Base-by-base conservation (phyloP, 2,113 vertebrate species). In the Mus spicilegus region DNA sequence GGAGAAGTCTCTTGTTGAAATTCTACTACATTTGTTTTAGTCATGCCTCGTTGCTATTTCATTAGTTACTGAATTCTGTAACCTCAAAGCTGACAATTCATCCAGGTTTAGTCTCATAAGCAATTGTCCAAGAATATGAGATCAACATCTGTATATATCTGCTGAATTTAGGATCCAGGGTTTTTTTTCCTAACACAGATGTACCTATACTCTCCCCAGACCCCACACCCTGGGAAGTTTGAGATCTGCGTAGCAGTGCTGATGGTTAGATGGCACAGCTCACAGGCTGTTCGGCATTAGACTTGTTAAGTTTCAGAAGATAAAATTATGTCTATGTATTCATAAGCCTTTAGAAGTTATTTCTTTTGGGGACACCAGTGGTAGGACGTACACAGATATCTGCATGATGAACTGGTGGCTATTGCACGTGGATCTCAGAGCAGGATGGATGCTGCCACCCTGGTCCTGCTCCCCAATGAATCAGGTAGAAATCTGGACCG, bases 61-160 rank as follows among this genome's bases (percentile, higher is more conserved):
- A 54, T 70, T 93, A 89, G 89, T 91, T 91, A 73, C 94, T 93
- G 87, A 30, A 84, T 91, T 89, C 46, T 84, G 7, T 90, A 85
- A 85, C 90, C 22, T 72, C 80, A 49, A 73, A 67, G 33, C 70
- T 91, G 56, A 30, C 73, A 87, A 36, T 70, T 72, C 76, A 93
- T 22, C 69, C 80, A 87, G 67, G 73, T 84, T 96, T 78, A 63
- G 77, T 85, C 95, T 93, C 54, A 49, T 94, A 46, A 24, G 91
- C 39, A 26, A 61, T 77, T 19, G 1, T 87, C 63, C 39, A 88
- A 84, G 56, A 88, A n/a, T 76, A 9, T 72, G 56, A 54, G 54
- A 58, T 91, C 36, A 89, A 39, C 20, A 89, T 86, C 81, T 81
- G 5, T n/a, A 2, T 63, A 2, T 39, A 33, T 80, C 70, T 97